A percentile compares a stretch with the other conserved stretches of the same genome.
phyloP scores from a whole-genome alignment of 2,113 vertebrate genomes.

The Lophotis ruficrista region DNA sequence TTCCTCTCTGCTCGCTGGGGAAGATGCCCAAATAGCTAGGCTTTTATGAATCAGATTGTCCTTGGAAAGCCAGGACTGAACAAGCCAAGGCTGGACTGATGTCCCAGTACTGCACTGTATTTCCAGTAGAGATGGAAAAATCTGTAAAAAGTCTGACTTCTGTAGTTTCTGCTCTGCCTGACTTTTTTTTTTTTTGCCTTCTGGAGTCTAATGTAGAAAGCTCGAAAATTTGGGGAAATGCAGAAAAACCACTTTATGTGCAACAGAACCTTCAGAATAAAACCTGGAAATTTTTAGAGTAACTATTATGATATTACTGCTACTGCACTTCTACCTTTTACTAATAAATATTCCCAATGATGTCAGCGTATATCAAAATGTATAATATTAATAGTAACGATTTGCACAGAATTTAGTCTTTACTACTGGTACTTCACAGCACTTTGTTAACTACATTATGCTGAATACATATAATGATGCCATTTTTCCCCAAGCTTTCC shows the following conservation, averaged over 20 bases:
- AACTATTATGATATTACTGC: neutral
- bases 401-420: constrained; percentile 23
- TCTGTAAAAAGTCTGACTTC: neutral
- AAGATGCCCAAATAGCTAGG: neutral
- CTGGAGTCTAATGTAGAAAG: neutral
- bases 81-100: neutral
- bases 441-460: constrained; percentile 8
- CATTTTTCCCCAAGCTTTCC: neutral
- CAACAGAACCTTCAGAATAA: neutral
- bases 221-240: neutral
- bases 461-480: neutral
- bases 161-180: neutral
- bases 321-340: neutral
- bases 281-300: neutral
- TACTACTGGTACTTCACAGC: neutral
- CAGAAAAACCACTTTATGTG: neutral
- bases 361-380: neutral
- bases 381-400: neutral
- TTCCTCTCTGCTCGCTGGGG: neutral
- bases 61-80: neutral
- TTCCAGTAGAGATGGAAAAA: neutral
- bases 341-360: constrained; percentile 1
- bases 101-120: neutral
- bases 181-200: neutral
- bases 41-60: neutral